Conservation (phyloP, 2,888 invertebrate genomes). For the Melolontha melolontha region DNA sequence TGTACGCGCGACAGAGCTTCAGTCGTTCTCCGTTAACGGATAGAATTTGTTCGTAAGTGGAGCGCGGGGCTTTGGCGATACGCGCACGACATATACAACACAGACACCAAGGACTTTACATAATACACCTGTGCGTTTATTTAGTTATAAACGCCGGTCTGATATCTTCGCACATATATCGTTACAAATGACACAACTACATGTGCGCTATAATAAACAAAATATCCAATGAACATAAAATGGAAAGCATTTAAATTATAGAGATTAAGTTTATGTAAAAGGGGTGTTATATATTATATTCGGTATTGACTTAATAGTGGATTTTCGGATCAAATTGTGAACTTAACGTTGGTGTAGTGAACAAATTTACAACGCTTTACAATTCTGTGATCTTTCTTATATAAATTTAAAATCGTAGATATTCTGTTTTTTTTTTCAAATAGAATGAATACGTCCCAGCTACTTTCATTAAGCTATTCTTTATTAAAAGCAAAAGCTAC, state of each 20-base stretch:
- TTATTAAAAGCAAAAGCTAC: background rate
- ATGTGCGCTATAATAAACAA: background rate
- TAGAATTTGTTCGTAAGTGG: slow-evolving; percentile 48
- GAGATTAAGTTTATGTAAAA: background rate
- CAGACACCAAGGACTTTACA: slow-evolving; percentile 39
- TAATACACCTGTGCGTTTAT: slow-evolving; percentile 4
- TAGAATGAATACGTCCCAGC: background rate
- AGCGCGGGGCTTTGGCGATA: slow-evolving; percentile 6
- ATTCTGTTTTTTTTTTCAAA: no score
- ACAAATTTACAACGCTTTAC: no score
- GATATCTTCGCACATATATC: background rate
- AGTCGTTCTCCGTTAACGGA: slow-evolving; percentile 52
- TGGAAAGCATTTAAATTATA: background rate
- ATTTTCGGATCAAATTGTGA: background rate
- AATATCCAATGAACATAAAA: no score
- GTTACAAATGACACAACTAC: background rate
- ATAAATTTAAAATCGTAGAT: no score
- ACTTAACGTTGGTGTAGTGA: background rate
- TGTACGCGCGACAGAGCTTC: slow-evolving; percentile 52
- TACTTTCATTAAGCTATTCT: background rate
- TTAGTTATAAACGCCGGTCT: no score
- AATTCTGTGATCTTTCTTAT: no score
- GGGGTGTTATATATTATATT: background rate
- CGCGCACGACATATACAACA: slow-evolving; percentile 42
- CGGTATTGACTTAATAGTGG: slow-evolving; percentile 7